Base-by-base conservation (phyloP, 2,113 vertebrate genomes). In the Saiga tatarica region DNA sequence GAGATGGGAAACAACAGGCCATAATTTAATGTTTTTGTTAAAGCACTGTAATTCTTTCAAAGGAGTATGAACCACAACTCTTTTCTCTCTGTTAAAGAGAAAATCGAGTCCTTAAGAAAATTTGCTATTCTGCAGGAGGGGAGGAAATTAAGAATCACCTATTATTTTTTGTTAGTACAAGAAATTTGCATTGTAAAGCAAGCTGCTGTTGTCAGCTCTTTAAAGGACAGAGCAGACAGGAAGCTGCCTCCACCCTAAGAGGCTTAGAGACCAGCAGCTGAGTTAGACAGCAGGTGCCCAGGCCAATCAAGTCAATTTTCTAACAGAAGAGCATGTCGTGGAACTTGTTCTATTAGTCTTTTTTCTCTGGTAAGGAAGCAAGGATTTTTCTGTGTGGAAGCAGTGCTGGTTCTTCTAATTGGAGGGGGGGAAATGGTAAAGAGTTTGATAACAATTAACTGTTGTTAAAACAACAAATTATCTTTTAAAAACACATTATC, bases 381-480 rank as follows among this genome's bases (percentile, higher is more conserved):
- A 86, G 92, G 3, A 28, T n/a, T 97, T 93, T 96, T 98, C 95
- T 87, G n/a, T 97, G 71, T 42, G n/a, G 87, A 78, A 96, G 85
- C 83, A 90, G 47, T 30, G n/a, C 42, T 94, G 47, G 30, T 50
- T 64, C 93, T 94, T 97, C 84, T 14, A 89, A 7, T 91, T 98
- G 98, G 95, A 92, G 91, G n/a, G 26, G 8, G 67, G 8, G 0
- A 5, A 50, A 50, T 26, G 55, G 52, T 76, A 95, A 96, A 57
- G 59, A 95, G 81, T 92, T 74, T 96, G 78, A 94, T 97, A 97
- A 96, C 91, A 87, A 93, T 52, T 94, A 79, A 81, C 95, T 98
- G 88, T 88, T 98, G 84, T 96, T 85, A 97, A 91, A 94, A 83
- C 87, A 97, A 55, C 78, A 94, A 98, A 98, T 83, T 95, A 53